Conservation (phyloP, 2,888 invertebrate species). For the Sylvicola cinctus region DNA sequence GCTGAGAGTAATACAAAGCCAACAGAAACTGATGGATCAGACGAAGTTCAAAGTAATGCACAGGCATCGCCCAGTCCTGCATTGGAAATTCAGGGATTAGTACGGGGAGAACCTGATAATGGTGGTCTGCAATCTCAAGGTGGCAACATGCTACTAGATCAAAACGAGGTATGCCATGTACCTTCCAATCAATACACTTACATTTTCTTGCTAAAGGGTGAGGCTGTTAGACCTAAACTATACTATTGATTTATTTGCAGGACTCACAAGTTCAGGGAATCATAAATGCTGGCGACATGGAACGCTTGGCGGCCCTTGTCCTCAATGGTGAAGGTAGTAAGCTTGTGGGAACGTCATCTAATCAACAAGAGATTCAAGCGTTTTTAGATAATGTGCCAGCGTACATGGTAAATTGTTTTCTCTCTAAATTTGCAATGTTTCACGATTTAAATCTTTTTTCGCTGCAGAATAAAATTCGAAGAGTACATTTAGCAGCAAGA, state of each 20-base stretch:
- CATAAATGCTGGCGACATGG: constrained; percentile 62
- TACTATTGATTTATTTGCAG: too few relatives aligned
- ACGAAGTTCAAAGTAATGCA: constrained; percentile 8
- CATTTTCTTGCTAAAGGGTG: too few relatives aligned
- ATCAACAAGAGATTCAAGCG: constrained; percentile 60
- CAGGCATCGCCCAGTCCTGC: constrained; percentile 18
- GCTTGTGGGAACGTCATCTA: constrained; percentile 45
- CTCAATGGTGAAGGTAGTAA: constrained; percentile 71
- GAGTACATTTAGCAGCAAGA: constrained; percentile 68
- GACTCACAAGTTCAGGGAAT: constrained; percentile 44
- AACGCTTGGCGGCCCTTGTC: constrained; percentile 72
- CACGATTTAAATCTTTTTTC: background rate
- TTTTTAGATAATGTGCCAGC: constrained; percentile 73
- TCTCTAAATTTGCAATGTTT: constrained; percentile 2
- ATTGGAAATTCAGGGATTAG: constrained; percentile 22
- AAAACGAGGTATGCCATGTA: background rate
- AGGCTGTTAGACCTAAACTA: too few relatives aligned
- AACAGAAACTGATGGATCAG: constrained; percentile 5
- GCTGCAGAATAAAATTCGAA: constrained; percentile 65
- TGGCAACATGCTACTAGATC: constrained; percentile 10
- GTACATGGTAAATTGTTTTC: constrained; percentile 51
- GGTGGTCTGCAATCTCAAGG: constrained; percentile 25
- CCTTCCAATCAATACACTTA: background rate
- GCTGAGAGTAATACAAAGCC: constrained; percentile 4
- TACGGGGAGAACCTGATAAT: constrained; percentile 23